These are phyloP conservation scores for Sialis lutaria DNA, from an alignment of 2,888 invertebrate genomes.

Conservation along the genomic window DNA sequence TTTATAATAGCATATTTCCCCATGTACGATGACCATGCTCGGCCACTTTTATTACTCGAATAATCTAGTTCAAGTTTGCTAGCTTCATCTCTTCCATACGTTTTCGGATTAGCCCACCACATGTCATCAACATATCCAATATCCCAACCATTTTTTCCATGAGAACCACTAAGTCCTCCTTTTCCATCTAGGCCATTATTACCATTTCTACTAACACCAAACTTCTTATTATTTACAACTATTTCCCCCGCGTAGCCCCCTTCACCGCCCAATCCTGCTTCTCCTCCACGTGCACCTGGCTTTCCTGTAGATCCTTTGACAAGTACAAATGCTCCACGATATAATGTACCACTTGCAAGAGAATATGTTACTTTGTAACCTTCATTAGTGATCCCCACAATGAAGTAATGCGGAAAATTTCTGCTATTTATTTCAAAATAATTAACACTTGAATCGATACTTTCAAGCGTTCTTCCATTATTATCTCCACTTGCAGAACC, in stretches of 20 bases:
- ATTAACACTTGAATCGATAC: no score
- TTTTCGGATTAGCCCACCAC: no score
- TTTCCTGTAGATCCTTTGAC: neutral
- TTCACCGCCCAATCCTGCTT: constrained; percentile 10
- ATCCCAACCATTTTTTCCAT: constrained; percentile 12
- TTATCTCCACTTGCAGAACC: neutral
- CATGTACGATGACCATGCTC: neutral
- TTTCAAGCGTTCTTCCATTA: no score
- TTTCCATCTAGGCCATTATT: constrained; percentile 9
- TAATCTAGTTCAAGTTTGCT: neutral
- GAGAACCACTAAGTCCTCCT: constrained; percentile 9
- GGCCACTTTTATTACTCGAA: neutral
- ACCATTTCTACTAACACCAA: constrained; percentile 6
- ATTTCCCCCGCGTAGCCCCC: constrained; percentile 11
- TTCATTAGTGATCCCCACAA: neutral
- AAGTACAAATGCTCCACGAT: neutral
- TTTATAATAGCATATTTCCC: neutral
- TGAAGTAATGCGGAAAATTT: no score
- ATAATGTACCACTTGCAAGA: neutral
- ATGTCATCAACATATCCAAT: constrained; percentile 8
- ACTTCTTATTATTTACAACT: constrained; percentile 1
- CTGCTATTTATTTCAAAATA: no score
- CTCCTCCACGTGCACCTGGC: constrained; percentile 9
- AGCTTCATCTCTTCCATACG: neutral
- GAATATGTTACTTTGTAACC: neutral